Percentiles rank a stretch among this genome's conserved stretches.
These are phyloP conservation scores for Zoanthus gigantus DNA, from an alignment of 92 coral and sea anemone species.

Conservation along the genomic window DNA sequence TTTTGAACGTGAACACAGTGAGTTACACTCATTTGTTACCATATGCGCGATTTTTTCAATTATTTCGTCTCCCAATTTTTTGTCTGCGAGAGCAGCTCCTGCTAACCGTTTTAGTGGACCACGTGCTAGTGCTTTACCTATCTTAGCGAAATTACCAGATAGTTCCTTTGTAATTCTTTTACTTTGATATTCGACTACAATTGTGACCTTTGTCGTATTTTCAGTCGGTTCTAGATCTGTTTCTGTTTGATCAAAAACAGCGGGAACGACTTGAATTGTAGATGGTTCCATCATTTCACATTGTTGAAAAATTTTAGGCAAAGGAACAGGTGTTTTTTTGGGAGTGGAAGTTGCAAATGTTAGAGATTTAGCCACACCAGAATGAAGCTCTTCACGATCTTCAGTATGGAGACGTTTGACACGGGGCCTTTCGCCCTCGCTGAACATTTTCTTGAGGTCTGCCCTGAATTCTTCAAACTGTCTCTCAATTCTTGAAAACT, in stretches of 20 bases:
- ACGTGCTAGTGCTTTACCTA: conserved; percentile 33
- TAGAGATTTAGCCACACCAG: conserved; percentile 33
- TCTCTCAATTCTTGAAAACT: conserved; percentile 36
- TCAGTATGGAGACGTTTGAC: conserved; percentile 1
- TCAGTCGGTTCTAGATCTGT: conserved; percentile 12
- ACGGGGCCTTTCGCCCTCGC: conserved; percentile 38
- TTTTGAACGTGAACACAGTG: conserved; percentile 48
- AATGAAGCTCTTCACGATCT: conserved; percentile 13
- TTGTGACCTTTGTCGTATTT: conserved; percentile 7
- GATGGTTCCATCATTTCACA: conserved; percentile 12
- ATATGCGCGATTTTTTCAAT: conserved; percentile 3
- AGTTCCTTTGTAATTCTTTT: conserved; percentile 34
- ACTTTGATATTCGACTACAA: conserved; percentile 34
- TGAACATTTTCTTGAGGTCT: conserved; percentile 23
- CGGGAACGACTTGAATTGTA: conserved; percentile 5
- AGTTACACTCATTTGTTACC: conserved; percentile 5
- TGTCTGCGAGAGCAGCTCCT: conserved; percentile 41
- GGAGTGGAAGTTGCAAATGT: conserved; percentile 42
- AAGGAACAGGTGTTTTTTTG: conserved; percentile 4
- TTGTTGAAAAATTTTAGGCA: conserved; percentile 7
- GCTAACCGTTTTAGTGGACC: conserved; percentile 27
- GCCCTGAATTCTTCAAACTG: conserved; percentile 29
- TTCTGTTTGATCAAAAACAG: not conserved
- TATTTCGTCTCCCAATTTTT: not conserved
- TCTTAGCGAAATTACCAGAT: conserved; percentile 20